Evolutionary conservation across 2,888 invertebrate genomes (phyloP).

Genomic region (Heliconius hortense): DNA sequence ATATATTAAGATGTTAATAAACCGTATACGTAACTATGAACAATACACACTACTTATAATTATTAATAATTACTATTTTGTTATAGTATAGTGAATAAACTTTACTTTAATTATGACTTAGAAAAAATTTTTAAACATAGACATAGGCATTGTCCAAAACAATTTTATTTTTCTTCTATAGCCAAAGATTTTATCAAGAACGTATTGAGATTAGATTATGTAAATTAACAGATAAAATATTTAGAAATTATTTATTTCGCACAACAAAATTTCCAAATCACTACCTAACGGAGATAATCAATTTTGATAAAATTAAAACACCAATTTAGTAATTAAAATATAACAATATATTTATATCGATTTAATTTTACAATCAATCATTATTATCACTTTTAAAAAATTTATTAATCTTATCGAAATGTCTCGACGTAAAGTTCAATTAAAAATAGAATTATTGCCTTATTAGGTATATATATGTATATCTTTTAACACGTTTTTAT

Average conservation of each 20-base stretch:
- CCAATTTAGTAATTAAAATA: background rate
- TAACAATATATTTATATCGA: background rate
- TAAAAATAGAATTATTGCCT: slow-evolving; percentile 5
- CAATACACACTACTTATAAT: no score
- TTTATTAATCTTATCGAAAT: background rate
- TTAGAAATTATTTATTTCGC: background rate
- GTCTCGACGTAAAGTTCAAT: background rate
- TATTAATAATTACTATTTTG: no score
- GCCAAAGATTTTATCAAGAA: background rate
- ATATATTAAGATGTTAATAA: no score
- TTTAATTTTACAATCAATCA: background rate
- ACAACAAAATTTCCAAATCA: slow-evolving; percentile 7
- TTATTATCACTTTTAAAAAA: background rate
- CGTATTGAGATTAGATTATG: background rate
- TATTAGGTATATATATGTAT: no score
- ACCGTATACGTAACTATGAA: no score
- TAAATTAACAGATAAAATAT: background rate
- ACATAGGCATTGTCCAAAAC: background rate
- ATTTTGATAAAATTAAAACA: background rate
- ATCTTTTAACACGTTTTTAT: background rate
- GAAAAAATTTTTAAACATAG: background rate
- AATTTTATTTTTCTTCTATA: background rate
- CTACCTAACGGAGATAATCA: background rate
- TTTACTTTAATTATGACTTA: no score
- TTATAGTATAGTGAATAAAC: no score